Conservation (phyloP, 2,888 invertebrate genomes). For the Aspidapion aeneum region DNA sequence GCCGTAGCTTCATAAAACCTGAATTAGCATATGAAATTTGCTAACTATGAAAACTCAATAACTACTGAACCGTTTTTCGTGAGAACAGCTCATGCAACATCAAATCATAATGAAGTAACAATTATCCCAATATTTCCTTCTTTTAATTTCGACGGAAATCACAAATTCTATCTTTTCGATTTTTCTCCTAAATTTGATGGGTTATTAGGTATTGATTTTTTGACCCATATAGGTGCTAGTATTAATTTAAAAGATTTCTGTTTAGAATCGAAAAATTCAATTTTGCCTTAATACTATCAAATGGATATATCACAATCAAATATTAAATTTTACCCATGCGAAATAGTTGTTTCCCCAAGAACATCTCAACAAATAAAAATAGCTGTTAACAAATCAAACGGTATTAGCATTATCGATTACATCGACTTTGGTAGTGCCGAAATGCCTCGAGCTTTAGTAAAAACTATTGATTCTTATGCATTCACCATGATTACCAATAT, state of each 20-base stretch:
- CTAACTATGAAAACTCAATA: slow-evolving; percentile 6
- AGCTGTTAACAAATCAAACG: slow-evolving; percentile 5
- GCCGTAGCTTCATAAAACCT: slow-evolving; percentile 18
- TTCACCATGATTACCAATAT: too few relatives aligned
- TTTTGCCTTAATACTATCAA: background rate
- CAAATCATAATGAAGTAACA: slow-evolving; percentile 1
- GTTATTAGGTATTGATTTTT: slow-evolving; percentile 11
- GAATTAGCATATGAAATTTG: slow-evolving; percentile 16
- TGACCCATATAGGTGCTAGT: background rate
- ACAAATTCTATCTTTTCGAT: slow-evolving; percentile 14
- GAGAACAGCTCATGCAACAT: slow-evolving; percentile 12
- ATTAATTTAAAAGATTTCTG: slow-evolving; percentile 7
- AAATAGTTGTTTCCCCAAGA: slow-evolving; percentile 6
- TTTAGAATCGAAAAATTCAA: slow-evolving; percentile 1
- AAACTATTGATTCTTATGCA: background rate
- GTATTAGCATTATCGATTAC: slow-evolving; percentile 12
- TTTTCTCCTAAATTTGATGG: slow-evolving; percentile 16
- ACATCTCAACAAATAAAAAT: slow-evolving; percentile 9
- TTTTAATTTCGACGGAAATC: slow-evolving; percentile 4
- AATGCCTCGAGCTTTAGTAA: too few relatives aligned
- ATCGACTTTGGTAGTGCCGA: too few relatives aligned
- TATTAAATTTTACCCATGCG: slow-evolving; percentile 5
- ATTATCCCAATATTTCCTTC: slow-evolving; percentile 6
- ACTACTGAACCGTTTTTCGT: slow-evolving; percentile 14
- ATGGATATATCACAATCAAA: background rate